phyloP scores from a whole-genome alignment of 2,113 vertebrate species.

The Ptilonorhynchus violaceus region DNA sequence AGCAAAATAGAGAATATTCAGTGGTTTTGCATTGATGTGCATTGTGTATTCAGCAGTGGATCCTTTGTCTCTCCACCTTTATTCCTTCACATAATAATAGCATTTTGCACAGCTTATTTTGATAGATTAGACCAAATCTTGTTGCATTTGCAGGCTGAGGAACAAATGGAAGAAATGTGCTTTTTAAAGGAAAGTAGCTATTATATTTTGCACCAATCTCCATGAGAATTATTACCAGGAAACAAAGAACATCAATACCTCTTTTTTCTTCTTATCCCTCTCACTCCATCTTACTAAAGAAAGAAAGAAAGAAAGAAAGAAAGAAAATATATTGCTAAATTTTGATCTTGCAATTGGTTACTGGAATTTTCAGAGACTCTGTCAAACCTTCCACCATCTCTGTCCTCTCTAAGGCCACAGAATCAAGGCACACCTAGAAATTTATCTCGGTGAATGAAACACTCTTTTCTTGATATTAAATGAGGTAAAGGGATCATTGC shows the following conservation, averaged over 20 bases:
- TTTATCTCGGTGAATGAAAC: background rate
- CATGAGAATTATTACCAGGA: background rate
- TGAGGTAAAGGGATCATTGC: background rate
- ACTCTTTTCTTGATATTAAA: background rate
- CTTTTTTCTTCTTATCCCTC: background rate
- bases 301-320: background rate
- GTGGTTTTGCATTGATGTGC: background rate
- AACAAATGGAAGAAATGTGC: background rate
- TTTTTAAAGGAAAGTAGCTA: background rate
- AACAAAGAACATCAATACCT: background rate
- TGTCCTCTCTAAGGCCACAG: background rate
- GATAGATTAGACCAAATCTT: background rate
- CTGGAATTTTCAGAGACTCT: background rate
- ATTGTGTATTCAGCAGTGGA: background rate
- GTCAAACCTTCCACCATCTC: background rate
- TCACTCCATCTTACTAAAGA: background rate
- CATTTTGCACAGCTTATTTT: background rate
- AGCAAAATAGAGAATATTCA: background rate
- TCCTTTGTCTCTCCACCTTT: background rate
- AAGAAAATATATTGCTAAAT: background rate
- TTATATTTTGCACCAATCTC: background rate
- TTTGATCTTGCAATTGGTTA: background rate
- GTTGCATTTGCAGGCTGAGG: background rate
- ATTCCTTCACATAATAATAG: background rate
- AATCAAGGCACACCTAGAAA: accelerated